Evolutionary conservation across 2,888 invertebrate species (phyloP).

Genomic region (Xanthia togata): DNA sequence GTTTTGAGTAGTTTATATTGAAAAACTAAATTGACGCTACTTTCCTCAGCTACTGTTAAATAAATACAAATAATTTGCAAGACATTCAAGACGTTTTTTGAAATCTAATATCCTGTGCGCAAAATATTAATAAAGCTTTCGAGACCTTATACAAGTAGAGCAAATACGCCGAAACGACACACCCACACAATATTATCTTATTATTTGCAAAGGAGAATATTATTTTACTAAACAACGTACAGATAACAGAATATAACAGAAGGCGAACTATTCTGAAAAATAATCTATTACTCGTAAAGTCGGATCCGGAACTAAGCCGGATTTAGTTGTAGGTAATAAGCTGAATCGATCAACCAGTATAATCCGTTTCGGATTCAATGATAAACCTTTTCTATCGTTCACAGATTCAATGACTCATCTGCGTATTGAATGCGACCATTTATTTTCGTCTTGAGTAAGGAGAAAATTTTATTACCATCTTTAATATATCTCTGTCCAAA

Average conservation of each 20-base stretch:
- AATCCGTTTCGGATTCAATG: slow-evolving; percentile 16
- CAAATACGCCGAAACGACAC: slow-evolving; percentile 45
- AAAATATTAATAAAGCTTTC: slow-evolving; percentile 41
- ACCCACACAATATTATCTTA: slow-evolving; percentile 32
- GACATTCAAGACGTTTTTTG: slow-evolving; percentile 27
- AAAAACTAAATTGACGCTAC: neutral
- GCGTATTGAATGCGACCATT: slow-evolving; percentile 41
- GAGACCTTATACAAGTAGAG: slow-evolving; percentile 2
- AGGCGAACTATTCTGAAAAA: slow-evolving; percentile 2
- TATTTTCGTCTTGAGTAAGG: slow-evolving; percentile 34
- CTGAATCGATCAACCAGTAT: neutral
- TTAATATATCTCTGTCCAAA: slow-evolving; percentile 31
- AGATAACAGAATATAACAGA: neutral
- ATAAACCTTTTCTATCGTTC: slow-evolving; percentile 13
- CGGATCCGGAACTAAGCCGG: slow-evolving; percentile 16
- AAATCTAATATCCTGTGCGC: slow-evolving; percentile 46
- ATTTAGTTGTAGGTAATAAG: slow-evolving; percentile 24
- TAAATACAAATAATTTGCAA: slow-evolving; percentile 28
- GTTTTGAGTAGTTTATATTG: too few species aligned
- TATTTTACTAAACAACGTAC: slow-evolving; percentile 37
- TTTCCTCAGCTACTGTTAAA: neutral
- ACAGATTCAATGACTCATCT: slow-evolving; percentile 27
- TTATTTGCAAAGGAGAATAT: slow-evolving; percentile 55
- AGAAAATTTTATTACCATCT: slow-evolving; percentile 32
- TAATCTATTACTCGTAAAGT: slow-evolving; percentile 13